Conservation (phyloP, 2,888 invertebrate genomes). For the Noctuana brunneofusca region DNA sequence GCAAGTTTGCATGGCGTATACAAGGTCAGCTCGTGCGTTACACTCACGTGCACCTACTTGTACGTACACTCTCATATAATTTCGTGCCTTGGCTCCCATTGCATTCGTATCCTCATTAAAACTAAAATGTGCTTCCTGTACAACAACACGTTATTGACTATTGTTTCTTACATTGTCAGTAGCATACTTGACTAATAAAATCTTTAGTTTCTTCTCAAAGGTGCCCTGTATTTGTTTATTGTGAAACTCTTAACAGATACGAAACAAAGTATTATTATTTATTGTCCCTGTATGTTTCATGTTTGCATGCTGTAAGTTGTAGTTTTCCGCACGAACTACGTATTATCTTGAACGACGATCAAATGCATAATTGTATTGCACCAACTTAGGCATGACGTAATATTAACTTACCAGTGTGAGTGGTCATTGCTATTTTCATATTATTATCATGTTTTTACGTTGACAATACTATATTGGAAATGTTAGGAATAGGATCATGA, state of each 20-base stretch:
- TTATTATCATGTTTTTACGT: conserved; percentile 8
- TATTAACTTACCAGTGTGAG: neutral
- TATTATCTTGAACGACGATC: conserved; percentile 31
- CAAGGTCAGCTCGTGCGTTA: conserved; percentile 23
- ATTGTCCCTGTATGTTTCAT: neutral
- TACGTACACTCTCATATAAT: conserved; percentile 6
- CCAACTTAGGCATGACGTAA: conserved; percentile 21
- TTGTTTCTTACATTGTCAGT: neutral
- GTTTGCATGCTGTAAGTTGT: neutral
- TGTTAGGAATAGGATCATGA: no score
- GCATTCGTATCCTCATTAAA: conserved; percentile 20
- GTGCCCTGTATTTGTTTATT: neutral
- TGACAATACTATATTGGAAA: neutral
- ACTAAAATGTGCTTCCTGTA: conserved; percentile 19
- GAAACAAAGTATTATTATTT: neutral
- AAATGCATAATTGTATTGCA: conserved; percentile 26
- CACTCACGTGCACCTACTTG: conserved; percentile 15
- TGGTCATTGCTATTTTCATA: conserved; percentile 20
- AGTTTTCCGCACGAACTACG: conserved; percentile 11
- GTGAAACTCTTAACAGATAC: no score
- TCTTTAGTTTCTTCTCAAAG: neutral
- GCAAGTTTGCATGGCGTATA: conserved; percentile 22
- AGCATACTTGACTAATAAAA: neutral
- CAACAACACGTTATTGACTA: neutral
- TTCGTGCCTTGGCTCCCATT: conserved; percentile 30